These are phyloP conservation scores for Ibidorhyncha struthersii DNA, from an alignment of 2,113 vertebrate genomes.

Conservation along the genomic window DNA sequence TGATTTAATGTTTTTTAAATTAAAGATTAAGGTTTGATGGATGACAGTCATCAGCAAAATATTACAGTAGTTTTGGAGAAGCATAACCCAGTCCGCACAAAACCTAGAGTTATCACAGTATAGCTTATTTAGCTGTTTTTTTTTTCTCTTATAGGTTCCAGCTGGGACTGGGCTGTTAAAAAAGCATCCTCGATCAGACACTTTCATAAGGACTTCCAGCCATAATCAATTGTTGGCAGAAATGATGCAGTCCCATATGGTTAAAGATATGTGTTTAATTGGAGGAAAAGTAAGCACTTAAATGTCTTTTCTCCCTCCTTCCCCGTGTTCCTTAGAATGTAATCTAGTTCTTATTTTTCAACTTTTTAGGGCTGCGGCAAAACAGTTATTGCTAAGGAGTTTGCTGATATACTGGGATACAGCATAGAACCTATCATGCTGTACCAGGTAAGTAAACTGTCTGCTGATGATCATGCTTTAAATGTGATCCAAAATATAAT, in stretches of 20 bases:
- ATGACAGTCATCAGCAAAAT: background rate
- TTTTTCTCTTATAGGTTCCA: constrained; percentile 80
- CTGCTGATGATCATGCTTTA: background rate
- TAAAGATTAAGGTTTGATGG: background rate
- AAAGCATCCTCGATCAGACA: constrained; percentile 60
- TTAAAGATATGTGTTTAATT: constrained; percentile 95
- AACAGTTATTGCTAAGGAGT: constrained; percentile 89
- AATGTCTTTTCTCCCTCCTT: background rate
- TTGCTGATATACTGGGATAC: constrained; percentile 91
- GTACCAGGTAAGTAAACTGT: constrained; percentile 86
- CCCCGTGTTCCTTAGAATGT: background rate
- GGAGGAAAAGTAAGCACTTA: constrained; percentile 89
- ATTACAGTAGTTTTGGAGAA: background rate
- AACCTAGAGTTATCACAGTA: background rate
- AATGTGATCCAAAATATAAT: background rate
- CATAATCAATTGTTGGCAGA: constrained; percentile 88
- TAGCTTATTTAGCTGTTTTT: background rate
- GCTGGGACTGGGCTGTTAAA: constrained; percentile 77
- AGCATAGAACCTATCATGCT: constrained; percentile 91
- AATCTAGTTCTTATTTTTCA: background rate
- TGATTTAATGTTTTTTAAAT: background rate
- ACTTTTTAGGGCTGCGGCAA: constrained; percentile 91
- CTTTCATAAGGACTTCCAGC: constrained; percentile 86
- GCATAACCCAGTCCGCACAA: background rate
- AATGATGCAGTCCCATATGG: constrained; percentile 96